A percentile compares a stretch with the other conserved stretches of the same genome.
Evolutionary conservation across 1,140 invertebrate genomes (phyloP).

Genomic region (Bombus cullumanus): DNA sequence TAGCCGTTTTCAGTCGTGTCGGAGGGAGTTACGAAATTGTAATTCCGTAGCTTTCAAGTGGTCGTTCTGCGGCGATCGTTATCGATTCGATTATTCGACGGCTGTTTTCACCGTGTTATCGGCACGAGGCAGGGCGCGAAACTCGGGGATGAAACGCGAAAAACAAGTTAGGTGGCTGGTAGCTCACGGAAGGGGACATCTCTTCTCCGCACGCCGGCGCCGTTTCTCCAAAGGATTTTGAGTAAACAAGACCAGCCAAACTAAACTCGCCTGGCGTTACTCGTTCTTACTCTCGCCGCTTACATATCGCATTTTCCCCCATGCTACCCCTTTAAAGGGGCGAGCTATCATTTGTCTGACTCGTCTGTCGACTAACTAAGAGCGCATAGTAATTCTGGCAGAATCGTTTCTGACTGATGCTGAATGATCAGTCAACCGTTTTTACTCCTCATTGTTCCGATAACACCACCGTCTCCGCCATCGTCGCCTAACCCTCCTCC

Average conservation of each 20-base stretch:
- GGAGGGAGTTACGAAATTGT: constrained; percentile 3
- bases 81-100: constrained; percentile 33
- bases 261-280: constrained; percentile 70
- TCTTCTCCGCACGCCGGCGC: constrained; percentile 17
- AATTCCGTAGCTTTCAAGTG: constrained; percentile 20
- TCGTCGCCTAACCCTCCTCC: background rate
- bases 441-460: constrained; percentile 52
- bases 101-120: background rate
- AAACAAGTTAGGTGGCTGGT: constrained; percentile 18
- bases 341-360: constrained; percentile 72
- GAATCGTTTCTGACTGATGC: constrained; percentile 61
- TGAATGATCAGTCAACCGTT: constrained; percentile 57
- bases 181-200: constrained; percentile 22
- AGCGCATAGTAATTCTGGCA: constrained; percentile 30
- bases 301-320: constrained; percentile 68
- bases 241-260: constrained; percentile 60
- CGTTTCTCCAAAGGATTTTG: constrained; percentile 64
- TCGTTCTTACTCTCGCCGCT: constrained; percentile 71
- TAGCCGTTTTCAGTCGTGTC: constrained; percentile 15
- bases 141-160: background rate
- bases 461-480: constrained; percentile 13
- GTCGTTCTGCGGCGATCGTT: constrained; percentile 22
- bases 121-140: background rate
- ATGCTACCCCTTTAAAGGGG: constrained; percentile 25
- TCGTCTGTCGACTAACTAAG: constrained; percentile 67